Conservation (phyloP, 2,797 vertebrate species). For the Gambelia wislizenii region DNA sequence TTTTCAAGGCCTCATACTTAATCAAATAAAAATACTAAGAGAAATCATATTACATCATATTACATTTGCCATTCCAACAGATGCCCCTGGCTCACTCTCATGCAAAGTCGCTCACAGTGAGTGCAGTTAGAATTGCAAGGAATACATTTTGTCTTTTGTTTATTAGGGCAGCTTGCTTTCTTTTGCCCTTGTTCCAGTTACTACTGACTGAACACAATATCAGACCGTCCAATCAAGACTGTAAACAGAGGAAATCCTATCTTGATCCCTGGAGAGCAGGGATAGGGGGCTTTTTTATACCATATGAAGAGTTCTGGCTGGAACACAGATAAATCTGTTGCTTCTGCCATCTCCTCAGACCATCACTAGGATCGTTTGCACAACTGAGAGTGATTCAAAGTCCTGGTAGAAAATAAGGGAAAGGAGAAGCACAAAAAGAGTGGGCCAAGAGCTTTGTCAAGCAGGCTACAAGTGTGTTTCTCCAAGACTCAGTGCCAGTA, state of each 20-base stretch:
- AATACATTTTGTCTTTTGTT: conserved; percentile 19
- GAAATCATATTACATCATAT: background rate
- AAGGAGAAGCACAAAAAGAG: background rate
- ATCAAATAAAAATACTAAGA: conserved; percentile 9
- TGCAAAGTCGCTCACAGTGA: background rate
- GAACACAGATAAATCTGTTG: conserved; percentile 34
- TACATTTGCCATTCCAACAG: background rate
- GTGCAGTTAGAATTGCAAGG: background rate
- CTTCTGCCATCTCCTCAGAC: background rate
- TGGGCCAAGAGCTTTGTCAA: background rate
- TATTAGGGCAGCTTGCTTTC: background rate
- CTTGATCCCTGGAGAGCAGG: conserved; percentile 13
- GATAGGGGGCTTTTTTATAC: conserved; percentile 11
- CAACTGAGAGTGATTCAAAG: background rate
- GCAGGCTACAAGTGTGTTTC: background rate
- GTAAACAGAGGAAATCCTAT: conserved; percentile 43
- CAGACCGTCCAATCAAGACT: conserved; percentile 20
- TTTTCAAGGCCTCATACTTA: background rate
- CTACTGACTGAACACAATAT: conserved; percentile 17
- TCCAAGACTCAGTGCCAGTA: conserved; percentile 11
- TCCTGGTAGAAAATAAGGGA: accelerated
- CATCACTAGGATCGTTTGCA: conserved; percentile 29
- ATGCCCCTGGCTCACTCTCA: background rate
- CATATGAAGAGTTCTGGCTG: conserved; percentile 18
- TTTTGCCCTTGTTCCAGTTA: conserved; percentile 30